Evolutionary conservation across 2,113 vertebrate genomes (phyloP), one percentile per base, ranked within the genome.

Genomic region (Castor canadensis): DNA sequence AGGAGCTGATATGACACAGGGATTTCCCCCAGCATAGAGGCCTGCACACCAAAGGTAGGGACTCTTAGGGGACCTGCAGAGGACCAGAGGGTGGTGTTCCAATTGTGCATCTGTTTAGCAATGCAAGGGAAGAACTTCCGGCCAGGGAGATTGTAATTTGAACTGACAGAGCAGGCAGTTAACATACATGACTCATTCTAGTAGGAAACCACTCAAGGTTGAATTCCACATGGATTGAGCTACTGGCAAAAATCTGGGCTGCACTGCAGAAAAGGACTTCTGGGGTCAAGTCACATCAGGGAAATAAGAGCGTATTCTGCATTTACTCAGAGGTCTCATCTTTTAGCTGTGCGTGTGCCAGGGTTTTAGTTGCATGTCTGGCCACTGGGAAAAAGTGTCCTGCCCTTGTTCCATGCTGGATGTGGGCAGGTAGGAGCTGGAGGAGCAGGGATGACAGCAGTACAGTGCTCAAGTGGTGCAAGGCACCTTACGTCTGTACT

Each of bases 321-420:
- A 0, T 28, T n/a, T n/a, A 3, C 45, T 35, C 13, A 4, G 26
- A 10, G 32, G 54, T 1, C 43, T n/a, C 32, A 13, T 22, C 45
- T 5, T 22, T 7, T 13, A 20, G 1, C 40, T 11, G 3, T 1
- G 54, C 9, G 2, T 0, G 1, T 62, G 7, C 13, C 47, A 17
- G 45, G 16, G 43, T 30, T n/a, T 11, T 4, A 2, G 49, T 1
- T 22, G 12, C 32, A 10, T 4, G 19, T 6, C 47, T 5, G 10
- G 26, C 30, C 56, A 8, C 0, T 3, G 7, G 38, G 45, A 30
- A 5, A 62, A 47, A 35, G 32, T 1, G 5, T 6, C 0, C 35
- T 5, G 32, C 9, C 16, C 66, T 11, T 13, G 40, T 60, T 28
- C 75, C 40, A 11, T 0, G 7, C 15, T 7, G 47, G 11, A 38